phyloP scores from a whole-genome alignment of 2,888 invertebrate species.

The Doris montereyensis region DNA sequence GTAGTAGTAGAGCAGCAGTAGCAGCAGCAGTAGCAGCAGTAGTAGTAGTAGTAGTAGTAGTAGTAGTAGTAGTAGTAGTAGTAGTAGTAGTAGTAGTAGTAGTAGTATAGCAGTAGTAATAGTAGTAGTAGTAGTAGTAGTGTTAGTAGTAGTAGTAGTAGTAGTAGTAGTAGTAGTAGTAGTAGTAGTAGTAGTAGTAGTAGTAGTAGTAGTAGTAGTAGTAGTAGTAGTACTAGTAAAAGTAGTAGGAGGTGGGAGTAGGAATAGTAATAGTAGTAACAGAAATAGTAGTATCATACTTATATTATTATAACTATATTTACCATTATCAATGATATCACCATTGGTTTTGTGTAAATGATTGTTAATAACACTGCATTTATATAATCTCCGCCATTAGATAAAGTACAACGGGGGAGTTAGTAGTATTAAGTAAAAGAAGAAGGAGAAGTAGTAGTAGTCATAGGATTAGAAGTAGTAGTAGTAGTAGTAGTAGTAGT shows the following conservation, averaged over 20 bases:
- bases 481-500: not conserved
- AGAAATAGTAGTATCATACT: not conserved
- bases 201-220: not conserved
- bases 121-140: not conserved
- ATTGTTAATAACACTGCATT: too few species aligned
- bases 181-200: not conserved
- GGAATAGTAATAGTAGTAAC: not conserved
- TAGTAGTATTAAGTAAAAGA: too few species aligned
- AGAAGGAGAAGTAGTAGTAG: not conserved
- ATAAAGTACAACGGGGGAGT: too few species aligned
- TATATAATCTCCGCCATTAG: too few species aligned
- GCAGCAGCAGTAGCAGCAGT: not conserved
- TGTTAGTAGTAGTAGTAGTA: not conserved
- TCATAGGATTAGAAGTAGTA: not conserved
- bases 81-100: conserved; percentile 6
- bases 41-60: not conserved
- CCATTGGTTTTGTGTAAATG: too few species aligned
- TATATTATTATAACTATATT: too few species aligned
- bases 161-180: conserved; percentile 4
- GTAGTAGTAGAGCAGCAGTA: not conserved
- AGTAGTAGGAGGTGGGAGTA: not conserved
- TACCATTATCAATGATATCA: too few species aligned
- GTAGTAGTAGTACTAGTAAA: not conserved
- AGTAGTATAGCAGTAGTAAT: not conserved
- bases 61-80: not conserved